Conservation (phyloP, 1,140 invertebrate genomes). For the Tetragonula clypearis region DNA sequence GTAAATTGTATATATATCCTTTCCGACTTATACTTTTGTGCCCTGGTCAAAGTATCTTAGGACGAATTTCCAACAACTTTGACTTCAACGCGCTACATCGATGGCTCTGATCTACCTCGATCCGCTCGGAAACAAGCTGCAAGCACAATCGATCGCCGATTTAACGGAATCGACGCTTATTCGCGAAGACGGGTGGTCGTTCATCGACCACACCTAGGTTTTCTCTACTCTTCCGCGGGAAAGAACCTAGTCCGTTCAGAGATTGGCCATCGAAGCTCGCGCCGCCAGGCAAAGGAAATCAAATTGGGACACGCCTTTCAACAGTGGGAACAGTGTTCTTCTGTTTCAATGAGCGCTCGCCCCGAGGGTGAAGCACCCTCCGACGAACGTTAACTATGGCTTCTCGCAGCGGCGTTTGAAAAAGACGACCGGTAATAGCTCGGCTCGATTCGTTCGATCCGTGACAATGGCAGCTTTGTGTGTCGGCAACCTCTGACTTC, state of each 20-base stretch:
- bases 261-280: background rate
- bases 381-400: constrained; percentile 61
- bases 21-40: no score
- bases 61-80: no score
- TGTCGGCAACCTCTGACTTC: background rate
- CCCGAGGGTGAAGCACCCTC: constrained; percentile 61
- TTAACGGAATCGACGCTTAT: background rate
- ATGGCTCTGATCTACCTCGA: background rate
- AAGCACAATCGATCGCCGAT: background rate
- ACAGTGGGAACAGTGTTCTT: constrained; percentile 60
- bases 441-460: constrained; percentile 47
- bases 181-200: background rate
- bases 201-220: constrained; percentile 4
- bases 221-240: background rate
- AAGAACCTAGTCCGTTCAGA: background rate
- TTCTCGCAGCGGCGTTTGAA: background rate
- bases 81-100: background rate
- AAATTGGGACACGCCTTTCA: constrained; percentile 72
- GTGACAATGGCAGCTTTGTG: constrained; percentile 55
- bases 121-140: background rate
- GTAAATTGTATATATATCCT: no score
- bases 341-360: constrained; percentile 62
- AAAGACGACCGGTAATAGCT: constrained; percentile 18
- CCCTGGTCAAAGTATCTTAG: no score
- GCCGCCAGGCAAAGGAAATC: constrained; percentile 58